Conservation (phyloP, 2,113 vertebrate genomes). For the Neogobius melanostomus region DNA sequence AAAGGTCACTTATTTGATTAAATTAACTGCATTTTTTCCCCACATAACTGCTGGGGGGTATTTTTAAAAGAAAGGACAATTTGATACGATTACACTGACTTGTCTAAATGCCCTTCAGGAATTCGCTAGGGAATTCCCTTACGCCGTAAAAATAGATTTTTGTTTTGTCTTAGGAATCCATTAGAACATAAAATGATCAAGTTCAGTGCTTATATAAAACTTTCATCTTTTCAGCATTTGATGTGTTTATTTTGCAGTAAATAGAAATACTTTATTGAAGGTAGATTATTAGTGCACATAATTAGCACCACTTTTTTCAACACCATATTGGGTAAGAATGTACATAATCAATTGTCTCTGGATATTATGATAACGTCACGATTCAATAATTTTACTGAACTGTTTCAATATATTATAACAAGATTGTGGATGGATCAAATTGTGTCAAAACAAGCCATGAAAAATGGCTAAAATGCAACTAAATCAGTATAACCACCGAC, state of each 20-base stretch:
- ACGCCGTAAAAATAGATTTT: slow-evolving; percentile 33
- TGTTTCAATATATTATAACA: too few relatives aligned
- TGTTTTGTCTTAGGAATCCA: slow-evolving; percentile 38
- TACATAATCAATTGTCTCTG: too few relatives aligned
- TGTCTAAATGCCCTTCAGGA: slow-evolving; percentile 53
- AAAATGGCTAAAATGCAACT: too few relatives aligned
- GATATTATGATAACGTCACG: too few relatives aligned
- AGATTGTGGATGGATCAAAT: too few relatives aligned
- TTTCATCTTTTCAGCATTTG: background rate
- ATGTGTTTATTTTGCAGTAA: background rate
- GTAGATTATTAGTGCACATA: background rate
- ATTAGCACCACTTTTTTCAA: background rate
- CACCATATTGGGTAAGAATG: background rate
- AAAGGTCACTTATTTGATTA: slow-evolving; percentile 84
- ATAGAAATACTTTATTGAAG: background rate
- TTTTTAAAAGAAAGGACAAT: slow-evolving; percentile 72
- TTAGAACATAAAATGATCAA: slow-evolving; percentile 18
- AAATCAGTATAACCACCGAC: too few relatives aligned
- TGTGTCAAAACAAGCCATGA: too few relatives aligned
- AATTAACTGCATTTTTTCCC: slow-evolving; percentile 72
- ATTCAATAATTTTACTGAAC: too few relatives aligned
- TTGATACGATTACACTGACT: slow-evolving; percentile 58
- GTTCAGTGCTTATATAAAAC: slow-evolving; percentile 7
- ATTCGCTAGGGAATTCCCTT: slow-evolving; percentile 38
- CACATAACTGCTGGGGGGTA: slow-evolving; percentile 63